These are phyloP conservation scores for Typhlichthys subterraneus DNA, from an alignment of 2,797 vertebrate genomes.

Conservation along the genomic window DNA sequence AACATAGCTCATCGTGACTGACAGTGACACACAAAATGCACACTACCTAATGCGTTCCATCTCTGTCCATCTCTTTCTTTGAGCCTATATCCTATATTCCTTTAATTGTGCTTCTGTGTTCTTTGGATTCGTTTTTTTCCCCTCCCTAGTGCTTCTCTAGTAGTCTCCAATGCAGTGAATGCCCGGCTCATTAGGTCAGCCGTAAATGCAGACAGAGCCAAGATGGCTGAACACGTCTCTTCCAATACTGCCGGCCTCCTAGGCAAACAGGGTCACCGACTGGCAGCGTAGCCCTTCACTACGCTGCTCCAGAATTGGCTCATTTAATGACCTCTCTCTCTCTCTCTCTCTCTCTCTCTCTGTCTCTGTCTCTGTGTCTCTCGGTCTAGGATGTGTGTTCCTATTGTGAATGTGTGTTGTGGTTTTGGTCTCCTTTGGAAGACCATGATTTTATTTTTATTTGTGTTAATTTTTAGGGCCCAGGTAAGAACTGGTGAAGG, in stretches of 20 bases:
- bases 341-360: background rate
- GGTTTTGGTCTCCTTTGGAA: too few species aligned
- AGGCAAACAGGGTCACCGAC: slow-evolving; percentile 27
- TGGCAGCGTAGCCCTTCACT: background rate
- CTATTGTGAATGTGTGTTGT: too few species aligned
- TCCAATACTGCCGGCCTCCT: slow-evolving; percentile 6
- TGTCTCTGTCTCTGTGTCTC: slow-evolving; percentile 4
- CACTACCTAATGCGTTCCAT: background rate
- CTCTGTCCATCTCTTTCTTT: background rate
- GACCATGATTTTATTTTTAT: too few species aligned
- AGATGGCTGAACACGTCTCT: slow-evolving; percentile 33
- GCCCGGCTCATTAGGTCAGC: slow-evolving; percentile 37
- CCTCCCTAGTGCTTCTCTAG: slow-evolving; percentile 1
- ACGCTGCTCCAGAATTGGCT: background rate
- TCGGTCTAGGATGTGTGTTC: too few species aligned
- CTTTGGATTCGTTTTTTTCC: background rate
- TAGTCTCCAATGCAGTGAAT: slow-evolving; percentile 12
- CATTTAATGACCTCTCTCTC: background rate
- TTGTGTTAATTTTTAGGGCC: too few species aligned
- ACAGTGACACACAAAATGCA: background rate
- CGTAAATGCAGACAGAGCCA: slow-evolving; percentile 26
- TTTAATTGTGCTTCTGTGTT: background rate
- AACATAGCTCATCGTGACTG: slow-evolving; percentile 20
- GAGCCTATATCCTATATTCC: too few species aligned
- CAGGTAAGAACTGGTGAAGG: too few species aligned